Evolutionary conservation across 53 echinoderm and acorn worm species (phyloP), one percentile per base, ranked within the genome.

Genomic region (Crossaster papposus): DNA sequence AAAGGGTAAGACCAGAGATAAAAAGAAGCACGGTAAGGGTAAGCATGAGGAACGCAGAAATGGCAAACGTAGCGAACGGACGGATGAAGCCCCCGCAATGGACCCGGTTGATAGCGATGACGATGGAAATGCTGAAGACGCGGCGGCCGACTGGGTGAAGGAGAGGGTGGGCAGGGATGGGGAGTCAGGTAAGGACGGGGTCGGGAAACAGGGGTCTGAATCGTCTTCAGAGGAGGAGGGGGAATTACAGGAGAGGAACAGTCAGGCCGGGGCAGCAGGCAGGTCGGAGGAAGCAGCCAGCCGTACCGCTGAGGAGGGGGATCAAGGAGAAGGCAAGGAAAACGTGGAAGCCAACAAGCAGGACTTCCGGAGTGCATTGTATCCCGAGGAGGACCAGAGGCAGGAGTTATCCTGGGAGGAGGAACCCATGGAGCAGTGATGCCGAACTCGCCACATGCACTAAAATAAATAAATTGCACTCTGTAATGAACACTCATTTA

Each of bases 161-260:
- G 76, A 83, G 65, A 75, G 81, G 88, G 89, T 36, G 29, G 36
- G 18, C 0, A 24, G 30, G 73, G 83, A 72, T 17, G 74, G 65
- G 82, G 81, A 62, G 53, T n/a, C 80, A 92, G 94, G 95, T 95
- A 93, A 95, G 95, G 92, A 91, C 93, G 93, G 93, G 91, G 93
- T 14, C 1, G 87, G 26, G 29, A 77, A 52, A 23, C 36, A 8
- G 75, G 77, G 23, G 53, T 4, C 31, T 0, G 65, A 70, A 31
- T 53, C 75, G 0, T 36, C 83, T 24, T 33, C 78, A 33, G 76
- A 62, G 81, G 65, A 83, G 81, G 84, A 92, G 52, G 76, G 81
- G 73, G 79, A 86, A 58, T 74, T 36, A 44, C 51, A 54, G 14
- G 64, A 37, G 2, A 81, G 64, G 64, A 82, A 34, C 28, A 20